A percentile compares a stretch with the other conserved stretches of the same genome.
Evolutionary conservation across 2,888 invertebrate genomes (phyloP).

Genomic region (Macropis europaea): DNA sequence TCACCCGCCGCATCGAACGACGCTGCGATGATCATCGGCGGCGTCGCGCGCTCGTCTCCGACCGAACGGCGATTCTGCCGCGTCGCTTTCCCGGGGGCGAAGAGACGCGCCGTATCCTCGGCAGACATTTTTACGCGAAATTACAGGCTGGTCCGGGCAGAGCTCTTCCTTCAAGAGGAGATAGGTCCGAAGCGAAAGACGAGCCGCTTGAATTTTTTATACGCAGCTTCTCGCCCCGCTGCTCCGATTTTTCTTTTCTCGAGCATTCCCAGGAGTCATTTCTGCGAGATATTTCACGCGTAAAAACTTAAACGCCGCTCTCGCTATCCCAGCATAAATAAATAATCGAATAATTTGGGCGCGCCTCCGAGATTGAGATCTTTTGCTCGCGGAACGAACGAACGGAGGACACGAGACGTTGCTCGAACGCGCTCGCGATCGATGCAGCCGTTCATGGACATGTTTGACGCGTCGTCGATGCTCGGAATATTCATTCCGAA

Average conservation of each 20-base stretch:
- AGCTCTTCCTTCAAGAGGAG: slow-evolving; percentile 25
- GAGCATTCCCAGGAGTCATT: slow-evolving; percentile 14
- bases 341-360: slow-evolving; percentile 19
- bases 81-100: neutral
- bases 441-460: neutral
- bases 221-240: slow-evolving; percentile 41
- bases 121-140: slow-evolving; percentile 23
- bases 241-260: slow-evolving; percentile 15
- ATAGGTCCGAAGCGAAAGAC: slow-evolving; percentile 23
- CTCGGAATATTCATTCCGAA: neutral
- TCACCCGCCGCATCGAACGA: slow-evolving; percentile 15
- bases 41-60: too few relatives aligned
- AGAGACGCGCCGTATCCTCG: neutral
- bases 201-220: slow-evolving; percentile 53
- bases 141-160: slow-evolving; percentile 34
- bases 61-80: neutral
- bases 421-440: neutral
- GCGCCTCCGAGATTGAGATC: too few relatives aligned
- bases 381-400: neutral
- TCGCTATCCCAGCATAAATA: slow-evolving; percentile 3
- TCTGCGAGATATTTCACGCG: neutral
- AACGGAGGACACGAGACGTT: too few relatives aligned
- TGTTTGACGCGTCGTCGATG: neutral
- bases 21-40: too few relatives aligned
- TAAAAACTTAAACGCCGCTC: slow-evolving; percentile 26